Base-by-base conservation (phyloP, 2,797 vertebrate species). In the Lutjanus campechanus region DNA sequence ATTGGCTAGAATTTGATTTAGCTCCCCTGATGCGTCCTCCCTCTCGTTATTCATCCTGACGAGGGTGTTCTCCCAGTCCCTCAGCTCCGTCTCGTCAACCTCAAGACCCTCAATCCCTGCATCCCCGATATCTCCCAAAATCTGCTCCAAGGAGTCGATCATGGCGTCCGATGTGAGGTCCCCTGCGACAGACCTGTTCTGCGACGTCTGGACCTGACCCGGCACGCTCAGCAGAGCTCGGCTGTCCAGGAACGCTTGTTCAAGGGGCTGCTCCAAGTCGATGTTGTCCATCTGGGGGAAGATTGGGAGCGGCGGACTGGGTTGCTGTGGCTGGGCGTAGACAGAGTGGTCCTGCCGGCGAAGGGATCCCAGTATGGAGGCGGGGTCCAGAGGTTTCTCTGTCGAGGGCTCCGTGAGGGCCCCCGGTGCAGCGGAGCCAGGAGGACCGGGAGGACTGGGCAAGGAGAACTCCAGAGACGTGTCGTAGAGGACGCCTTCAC, bases 11-110 rank as follows among this genome's bases (percentile, higher is more conserved):
- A 86, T 84, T 64, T 71, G 19, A 0, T 68, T 20, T 4, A 46
- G 54, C 1, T 88, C 88, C 25, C 40, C 69, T 11, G 80, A 25
- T 0, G 46, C 19, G 0, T 10, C 63, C 25, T 71, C 81, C 55
- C 59, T 76, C 22, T 85, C 81, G 8, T 73, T 54, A 16, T 72
- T 85, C 77, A 94, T 65, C 81, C 62, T 76, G 7, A 91, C 62
- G 36, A 95, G 62, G 20, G 78, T 76, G 29, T 91, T 87, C 64
- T 94, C 89, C 93, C 93, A 94, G 11, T 56, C 77, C 79, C 88
- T 83, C 83, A 94, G 79, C 73, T 93, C 90, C 0, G 8, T 4
- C 1, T 47, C 83, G 46, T 78, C 88, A 12, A 86, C 1, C 0
- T 60, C 61, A 4, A 92, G 58, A 15, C 63, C 87, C 56, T 89